Percentiles rank a stretch among this genome's conserved stretches.
Evolutionary conservation across 2,113 vertebrate genomes (phyloP).

Genomic region (Xyliphius kryptos): DNA sequence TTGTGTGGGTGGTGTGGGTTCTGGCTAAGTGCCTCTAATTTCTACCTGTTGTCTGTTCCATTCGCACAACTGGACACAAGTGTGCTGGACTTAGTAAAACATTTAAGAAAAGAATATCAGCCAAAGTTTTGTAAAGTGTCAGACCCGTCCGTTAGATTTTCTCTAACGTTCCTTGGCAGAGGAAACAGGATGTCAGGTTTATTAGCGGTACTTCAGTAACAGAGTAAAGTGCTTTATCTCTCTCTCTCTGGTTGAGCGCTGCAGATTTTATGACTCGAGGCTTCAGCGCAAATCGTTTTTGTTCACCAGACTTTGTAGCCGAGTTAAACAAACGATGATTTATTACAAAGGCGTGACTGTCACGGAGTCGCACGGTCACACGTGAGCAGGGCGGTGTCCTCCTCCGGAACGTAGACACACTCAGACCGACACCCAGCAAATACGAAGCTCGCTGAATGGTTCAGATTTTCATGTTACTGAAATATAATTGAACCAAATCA

Average conservation of each 20-base stretch:
- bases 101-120: too few species aligned
- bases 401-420: conserved; percentile 11
- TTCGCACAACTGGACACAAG: too few species aligned
- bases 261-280: conserved; percentile 11
- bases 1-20: too few species aligned
- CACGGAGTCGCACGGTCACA: conserved; percentile 17
- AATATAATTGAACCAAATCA: neutral
- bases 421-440: conserved; percentile 16
- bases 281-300: neutral
- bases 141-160: too few species aligned
- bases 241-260: neutral
- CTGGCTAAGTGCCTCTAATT: too few species aligned
- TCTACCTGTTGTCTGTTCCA: too few species aligned
- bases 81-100: too few species aligned
- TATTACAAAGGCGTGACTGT: conserved; percentile 17
- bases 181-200: too few species aligned
- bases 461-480: neutral
- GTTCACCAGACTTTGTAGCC: conserved; percentile 48
- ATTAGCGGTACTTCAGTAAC: too few species aligned
- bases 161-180: too few species aligned
- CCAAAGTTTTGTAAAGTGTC: too few species aligned
- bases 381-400: conserved; percentile 19
- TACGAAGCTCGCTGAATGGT: neutral
- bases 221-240: neutral
- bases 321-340: conserved; percentile 19